phyloP scores from a whole-genome alignment of 2,113 vertebrate genomes.

The Peromyscus polionotus region DNA sequence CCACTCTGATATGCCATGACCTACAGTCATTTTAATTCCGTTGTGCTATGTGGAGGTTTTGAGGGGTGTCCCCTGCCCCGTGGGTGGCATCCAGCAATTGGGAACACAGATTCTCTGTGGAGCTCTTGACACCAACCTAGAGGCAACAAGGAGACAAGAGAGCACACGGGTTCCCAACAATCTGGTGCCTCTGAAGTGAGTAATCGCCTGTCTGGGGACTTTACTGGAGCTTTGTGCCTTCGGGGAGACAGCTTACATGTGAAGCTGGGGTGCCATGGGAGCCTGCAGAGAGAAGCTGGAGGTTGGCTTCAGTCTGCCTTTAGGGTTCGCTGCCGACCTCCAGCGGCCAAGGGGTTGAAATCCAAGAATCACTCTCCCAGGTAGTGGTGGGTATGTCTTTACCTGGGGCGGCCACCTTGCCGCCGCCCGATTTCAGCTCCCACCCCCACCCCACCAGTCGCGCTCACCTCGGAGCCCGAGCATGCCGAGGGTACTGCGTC shows the following conservation, averaged over 20 bases:
- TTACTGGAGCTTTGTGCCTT: background rate
- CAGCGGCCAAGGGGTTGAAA: too few relatives aligned
- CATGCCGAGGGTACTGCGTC: accelerated
- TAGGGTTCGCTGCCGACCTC: background rate
- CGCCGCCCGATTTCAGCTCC: background rate
- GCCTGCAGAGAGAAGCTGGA: background rate
- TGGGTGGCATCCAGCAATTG: background rate
- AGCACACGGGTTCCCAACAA: background rate
- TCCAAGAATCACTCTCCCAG: too few relatives aligned
- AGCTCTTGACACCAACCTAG: background rate
- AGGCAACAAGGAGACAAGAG: background rate
- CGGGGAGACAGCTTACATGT: background rate
- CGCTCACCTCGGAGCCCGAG: background rate
- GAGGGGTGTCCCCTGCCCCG: too few relatives aligned
- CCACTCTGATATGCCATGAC: background rate
- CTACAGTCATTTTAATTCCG: background rate
- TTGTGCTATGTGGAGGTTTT: background rate
- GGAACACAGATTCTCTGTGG: background rate
- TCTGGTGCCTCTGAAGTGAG: background rate
- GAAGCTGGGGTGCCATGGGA: background rate
- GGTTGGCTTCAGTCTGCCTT: background rate
- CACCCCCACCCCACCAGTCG: background rate
- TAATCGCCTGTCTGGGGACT: background rate
- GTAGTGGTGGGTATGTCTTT: background rate
- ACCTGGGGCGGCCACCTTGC: background rate